These are phyloP conservation scores for Amphilophus citrinellus DNA, from an alignment of 2,113 vertebrate species.

Conservation along the genomic window DNA sequence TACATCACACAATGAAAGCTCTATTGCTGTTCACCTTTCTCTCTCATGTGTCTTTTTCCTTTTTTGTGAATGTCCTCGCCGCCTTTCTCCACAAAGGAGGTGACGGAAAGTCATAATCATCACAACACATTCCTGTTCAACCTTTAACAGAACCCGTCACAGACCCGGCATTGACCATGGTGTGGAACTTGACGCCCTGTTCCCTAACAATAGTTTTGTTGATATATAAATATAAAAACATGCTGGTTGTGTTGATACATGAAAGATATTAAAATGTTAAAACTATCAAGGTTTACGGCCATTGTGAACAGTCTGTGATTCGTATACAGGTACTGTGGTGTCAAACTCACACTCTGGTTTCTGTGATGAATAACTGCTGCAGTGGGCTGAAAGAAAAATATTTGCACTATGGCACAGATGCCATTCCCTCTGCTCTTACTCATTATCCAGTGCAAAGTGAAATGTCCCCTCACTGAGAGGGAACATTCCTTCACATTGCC, in stretches of 20 bases:
- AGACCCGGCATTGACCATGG: not conserved
- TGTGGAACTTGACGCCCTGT: constrained; percentile 17
- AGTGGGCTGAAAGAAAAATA: constrained; percentile 63
- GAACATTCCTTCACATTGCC: constrained; percentile 71
- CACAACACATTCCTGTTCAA: constrained; percentile 59
- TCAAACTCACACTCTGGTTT: constrained; percentile 43
- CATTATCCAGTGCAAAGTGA: constrained; percentile 70
- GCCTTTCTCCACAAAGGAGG: constrained; percentile 22
- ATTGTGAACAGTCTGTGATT: constrained; percentile 22
- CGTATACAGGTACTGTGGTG: constrained; percentile 30
- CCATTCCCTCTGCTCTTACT: constrained; percentile 69
- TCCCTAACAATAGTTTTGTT: constrained; percentile 44
- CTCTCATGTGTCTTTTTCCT: constrained; percentile 17
- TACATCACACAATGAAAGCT: constrained; percentile 56
- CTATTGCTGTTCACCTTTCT: constrained; percentile 26
- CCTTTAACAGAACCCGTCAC: constrained; percentile 43
- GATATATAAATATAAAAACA: constrained; percentile 57
- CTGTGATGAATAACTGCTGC: constrained; percentile 59
- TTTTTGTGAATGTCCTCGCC: constrained; percentile 24
- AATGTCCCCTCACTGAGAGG: constrained; percentile 61
- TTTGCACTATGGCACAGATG: constrained; percentile 71
- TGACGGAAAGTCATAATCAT: constrained; percentile 62
- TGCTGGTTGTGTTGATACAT: constrained; percentile 37
- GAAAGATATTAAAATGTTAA: constrained; percentile 50
- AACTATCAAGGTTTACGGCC: constrained; percentile 31